Base-by-base conservation (phyloP, 2,888 invertebrate species). In the Hemaris fuciformis region DNA sequence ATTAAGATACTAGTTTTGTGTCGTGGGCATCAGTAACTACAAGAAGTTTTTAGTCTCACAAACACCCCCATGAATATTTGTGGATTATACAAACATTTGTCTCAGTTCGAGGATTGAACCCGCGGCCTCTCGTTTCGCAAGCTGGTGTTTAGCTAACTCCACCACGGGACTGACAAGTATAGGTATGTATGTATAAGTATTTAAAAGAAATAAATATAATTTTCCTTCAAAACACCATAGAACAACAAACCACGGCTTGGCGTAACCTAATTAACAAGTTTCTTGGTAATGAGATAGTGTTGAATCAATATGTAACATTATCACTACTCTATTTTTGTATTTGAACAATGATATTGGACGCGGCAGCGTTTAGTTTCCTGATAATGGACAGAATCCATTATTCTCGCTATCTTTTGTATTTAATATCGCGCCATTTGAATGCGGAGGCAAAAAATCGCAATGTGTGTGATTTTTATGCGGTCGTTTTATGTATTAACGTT, bases 211-310 rank as follows among this genome's bases (percentile, higher is more conserved):
- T 13, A 34, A 34, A 6, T 13, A 10, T n/a, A n/a, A n/a, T n/a
- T n/a, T n/a, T n/a, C n/a, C n/a, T 41, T 57, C 23, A 57, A 15
- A 38, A 18, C 13, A 23, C 8, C 10, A 25, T 45, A 25, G 10
- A 60, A 60, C 53, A 38, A 53, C 25, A 59, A 64, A 62, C 56
- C 57, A 25, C 31, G 56, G 53, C 57, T 18, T 53, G 31, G 18
- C 53, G 60, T 62, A 62, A 65, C 64, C 63, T 57, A 62, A 72
- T 71, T 68, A 71, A 72, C 66, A 74, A 64, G 71, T 75, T 81
- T 81, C 81, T 80, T 75, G 65, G 76, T 77, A 83, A 75, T 74
- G 70, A 74, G 75, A 81, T 75, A 76, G 64, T 63, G 59, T 57
- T 69, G 63, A 73, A 79, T 80, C 78, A 79, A 81, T 74, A 80